Percentiles rank a stretch among this genome's conserved stretches.
Conservation (phyloP, 2,797 vertebrate species). For the Enteromius afrohamiltoni region DNA sequence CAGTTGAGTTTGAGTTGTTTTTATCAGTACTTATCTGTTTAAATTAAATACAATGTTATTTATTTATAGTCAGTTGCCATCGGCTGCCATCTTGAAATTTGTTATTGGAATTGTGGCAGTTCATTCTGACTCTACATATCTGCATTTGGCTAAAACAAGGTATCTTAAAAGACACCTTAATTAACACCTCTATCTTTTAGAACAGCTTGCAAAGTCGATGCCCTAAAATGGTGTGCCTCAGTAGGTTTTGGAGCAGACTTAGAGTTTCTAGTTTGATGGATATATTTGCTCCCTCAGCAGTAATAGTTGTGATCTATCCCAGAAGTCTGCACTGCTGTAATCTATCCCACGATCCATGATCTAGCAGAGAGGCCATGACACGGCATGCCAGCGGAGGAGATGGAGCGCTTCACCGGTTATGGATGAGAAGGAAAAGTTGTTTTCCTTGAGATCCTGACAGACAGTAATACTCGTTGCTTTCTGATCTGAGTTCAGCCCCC, state of each 20-base stretch:
- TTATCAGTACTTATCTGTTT: background rate
- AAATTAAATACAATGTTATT: background rate
- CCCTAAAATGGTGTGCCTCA: background rate
- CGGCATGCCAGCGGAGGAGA: background rate
- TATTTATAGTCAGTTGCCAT: background rate
- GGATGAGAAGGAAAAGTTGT: background rate
- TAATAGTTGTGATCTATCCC: slow-evolving; percentile 40
- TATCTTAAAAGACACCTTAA: background rate
- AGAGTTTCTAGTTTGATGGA: slow-evolving; percentile 32
- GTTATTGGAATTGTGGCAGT: background rate
- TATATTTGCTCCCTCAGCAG: slow-evolving; percentile 20
- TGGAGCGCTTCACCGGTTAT: background rate
- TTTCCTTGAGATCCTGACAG: slow-evolving; percentile 15
- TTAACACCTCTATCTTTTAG: background rate
- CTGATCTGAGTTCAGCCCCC: slow-evolving; percentile 12
- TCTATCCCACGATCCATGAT: slow-evolving; percentile 24
- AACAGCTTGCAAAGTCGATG: background rate
- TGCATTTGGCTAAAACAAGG: background rate
- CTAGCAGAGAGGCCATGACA: slow-evolving; percentile 22
- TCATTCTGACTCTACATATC: background rate
- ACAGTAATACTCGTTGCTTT: background rate
- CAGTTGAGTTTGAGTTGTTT: background rate
- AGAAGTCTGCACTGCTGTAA: slow-evolving; percentile 41
- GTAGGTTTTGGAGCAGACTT: background rate
- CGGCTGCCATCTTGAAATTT: background rate